These are phyloP conservation scores for Misgurnus anguillicaudatus DNA, from an alignment of 2,113 vertebrate species.

Conservation along the genomic window DNA sequence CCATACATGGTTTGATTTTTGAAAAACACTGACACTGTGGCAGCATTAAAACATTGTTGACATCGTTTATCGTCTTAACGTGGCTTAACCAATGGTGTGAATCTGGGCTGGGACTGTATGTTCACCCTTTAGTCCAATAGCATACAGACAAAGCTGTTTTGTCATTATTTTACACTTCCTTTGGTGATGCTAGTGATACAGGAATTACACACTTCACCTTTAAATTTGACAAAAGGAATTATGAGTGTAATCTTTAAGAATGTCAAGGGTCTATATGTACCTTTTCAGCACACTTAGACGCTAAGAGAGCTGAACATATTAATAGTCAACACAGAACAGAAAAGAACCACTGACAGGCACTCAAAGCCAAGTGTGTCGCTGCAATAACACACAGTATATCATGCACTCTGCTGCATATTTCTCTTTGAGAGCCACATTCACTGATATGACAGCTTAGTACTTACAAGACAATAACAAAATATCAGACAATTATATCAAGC, in stretches of 20 bases:
- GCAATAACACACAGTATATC: constrained; percentile 43
- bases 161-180: too few relatives aligned
- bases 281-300: constrained; percentile 4
- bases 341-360: constrained; percentile 33
- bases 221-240: constrained; percentile 1
- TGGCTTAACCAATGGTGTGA: background rate
- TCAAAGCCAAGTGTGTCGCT: constrained; percentile 29
- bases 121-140: too few relatives aligned
- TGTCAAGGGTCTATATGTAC: background rate
- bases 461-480: constrained; percentile 2
- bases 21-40: background rate
- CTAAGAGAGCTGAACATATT: constrained; percentile 1
- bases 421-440: background rate
- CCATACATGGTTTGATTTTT: background rate
- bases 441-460: background rate
- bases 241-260: constrained; percentile 19
- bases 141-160: too few relatives aligned
- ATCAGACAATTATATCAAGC: background rate
- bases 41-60: constrained; percentile 6
- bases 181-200: too few relatives aligned
- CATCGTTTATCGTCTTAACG: background rate
- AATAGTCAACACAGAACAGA: constrained; percentile 47
- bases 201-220: constrained; percentile 5
- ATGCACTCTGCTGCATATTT: constrained; percentile 4
- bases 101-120: background rate